phyloP scores from a whole-genome alignment of 2,797 vertebrate species.

The Muraenolepis orangiensis region DNA sequence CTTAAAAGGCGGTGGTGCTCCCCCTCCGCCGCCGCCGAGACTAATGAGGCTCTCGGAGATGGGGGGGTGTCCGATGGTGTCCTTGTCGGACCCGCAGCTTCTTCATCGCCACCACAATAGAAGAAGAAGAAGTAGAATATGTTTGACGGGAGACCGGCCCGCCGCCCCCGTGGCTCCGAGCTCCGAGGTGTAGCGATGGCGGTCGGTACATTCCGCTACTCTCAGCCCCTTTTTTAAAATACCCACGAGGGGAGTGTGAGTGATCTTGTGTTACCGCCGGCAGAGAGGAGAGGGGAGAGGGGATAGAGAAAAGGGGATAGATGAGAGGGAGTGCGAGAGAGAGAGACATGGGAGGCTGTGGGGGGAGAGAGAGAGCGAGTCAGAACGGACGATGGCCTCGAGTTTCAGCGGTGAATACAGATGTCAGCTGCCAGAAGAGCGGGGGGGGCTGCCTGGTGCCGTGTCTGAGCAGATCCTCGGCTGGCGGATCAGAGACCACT shows the following conservation, averaged over 20 bases:
- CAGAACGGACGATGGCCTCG: too few relatives aligned
- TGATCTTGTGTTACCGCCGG: not conserved
- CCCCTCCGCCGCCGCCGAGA: too few relatives aligned
- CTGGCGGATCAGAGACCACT: slow-evolving; percentile 54
- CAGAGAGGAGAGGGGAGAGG: not conserved
- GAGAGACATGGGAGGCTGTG: slow-evolving; percentile 26
- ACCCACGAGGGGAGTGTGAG: not conserved
- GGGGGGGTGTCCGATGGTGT: not conserved
- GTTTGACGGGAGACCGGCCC: not conserved
- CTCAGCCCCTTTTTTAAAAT: too few relatives aligned
- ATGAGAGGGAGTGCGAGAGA: slow-evolving; percentile 18
- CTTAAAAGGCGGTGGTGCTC: not conserved
- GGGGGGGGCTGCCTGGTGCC: slow-evolving; percentile 49
- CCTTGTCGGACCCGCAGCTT: not conserved
- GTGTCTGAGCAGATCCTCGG: slow-evolving; percentile 60
- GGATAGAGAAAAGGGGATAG: too few relatives aligned
- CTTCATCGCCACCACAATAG: not conserved
- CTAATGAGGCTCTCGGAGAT: slow-evolving; percentile 7
- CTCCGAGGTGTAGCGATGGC: not conserved
- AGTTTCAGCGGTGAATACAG: slow-evolving; percentile 62
- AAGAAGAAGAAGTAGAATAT: too few relatives aligned
- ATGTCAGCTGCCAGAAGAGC: slow-evolving; percentile 62
- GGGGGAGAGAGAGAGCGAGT: too few relatives aligned
- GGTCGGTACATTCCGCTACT: not conserved
- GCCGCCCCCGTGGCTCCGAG: not conserved